These are phyloP conservation scores for Leptopilina myrica DNA, from an alignment of 2,888 invertebrate species.

Conservation along the genomic window DNA sequence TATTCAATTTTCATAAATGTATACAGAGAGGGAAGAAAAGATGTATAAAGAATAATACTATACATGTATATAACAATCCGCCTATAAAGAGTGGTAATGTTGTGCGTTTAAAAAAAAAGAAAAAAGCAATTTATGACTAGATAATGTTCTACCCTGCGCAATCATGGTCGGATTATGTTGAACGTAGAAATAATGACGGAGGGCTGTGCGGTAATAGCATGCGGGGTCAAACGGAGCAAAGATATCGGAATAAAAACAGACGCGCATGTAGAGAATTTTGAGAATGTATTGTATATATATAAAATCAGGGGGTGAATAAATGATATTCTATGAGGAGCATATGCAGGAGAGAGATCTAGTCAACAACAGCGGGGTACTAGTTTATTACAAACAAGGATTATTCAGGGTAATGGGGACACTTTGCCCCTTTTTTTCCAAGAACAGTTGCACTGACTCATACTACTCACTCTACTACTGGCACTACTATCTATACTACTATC, in stretches of 20 bases:
- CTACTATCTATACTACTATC: too few relatives aligned
- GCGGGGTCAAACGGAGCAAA: slow-evolving; percentile 27
- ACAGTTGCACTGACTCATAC: slow-evolving; percentile 64
- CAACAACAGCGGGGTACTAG: slow-evolving; percentile 71
- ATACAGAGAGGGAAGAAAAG: too few relatives aligned
- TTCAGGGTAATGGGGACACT: slow-evolving; percentile 72
- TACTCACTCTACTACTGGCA: too few relatives aligned
- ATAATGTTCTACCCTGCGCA: slow-evolving; percentile 61
- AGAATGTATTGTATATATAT: slow-evolving; percentile 38
- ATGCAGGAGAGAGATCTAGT: slow-evolving; percentile 69
- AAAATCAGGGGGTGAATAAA: slow-evolving; percentile 69
- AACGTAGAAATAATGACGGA: slow-evolving; percentile 25
- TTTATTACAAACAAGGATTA: slow-evolving; percentile 77
- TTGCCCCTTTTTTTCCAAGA: slow-evolving; percentile 62
- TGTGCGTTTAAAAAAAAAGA: slow-evolving; percentile 41
- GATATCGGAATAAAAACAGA: neutral
- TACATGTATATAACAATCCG: too few relatives aligned
- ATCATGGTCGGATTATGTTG: slow-evolving; percentile 72
- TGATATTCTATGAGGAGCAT: slow-evolving; percentile 75
- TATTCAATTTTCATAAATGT: too few relatives aligned
- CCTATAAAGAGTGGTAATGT: too few relatives aligned
- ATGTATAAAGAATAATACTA: too few relatives aligned
- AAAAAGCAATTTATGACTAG: slow-evolving; percentile 31
- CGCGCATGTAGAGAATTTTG: neutral
- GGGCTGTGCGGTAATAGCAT: slow-evolving; percentile 11